phyloP scores from a whole-genome alignment of 2,113 vertebrate genomes.

The Gasterosteus aculeatus region DNA sequence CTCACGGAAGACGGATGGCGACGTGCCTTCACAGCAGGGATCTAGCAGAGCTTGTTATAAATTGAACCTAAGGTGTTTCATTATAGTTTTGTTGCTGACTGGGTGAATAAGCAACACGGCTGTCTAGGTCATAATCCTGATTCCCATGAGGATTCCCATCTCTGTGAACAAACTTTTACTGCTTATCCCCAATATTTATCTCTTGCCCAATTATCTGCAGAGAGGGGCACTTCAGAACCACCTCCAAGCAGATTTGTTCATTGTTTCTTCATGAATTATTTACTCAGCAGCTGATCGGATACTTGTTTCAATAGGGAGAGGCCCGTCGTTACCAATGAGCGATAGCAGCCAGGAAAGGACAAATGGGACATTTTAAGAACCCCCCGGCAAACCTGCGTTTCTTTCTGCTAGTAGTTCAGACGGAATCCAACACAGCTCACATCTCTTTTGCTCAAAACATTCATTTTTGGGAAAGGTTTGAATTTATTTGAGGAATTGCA shows the following conservation, averaged over 20 bases:
- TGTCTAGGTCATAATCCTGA: conserved; percentile 21
- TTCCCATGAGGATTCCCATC: conserved; percentile 11
- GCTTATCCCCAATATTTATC: conserved; percentile 37
- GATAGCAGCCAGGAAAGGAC: conserved; percentile 11
- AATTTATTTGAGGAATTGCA: not conserved
- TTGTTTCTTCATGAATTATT: conserved; percentile 77
- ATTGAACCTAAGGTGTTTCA: conserved; percentile 13
- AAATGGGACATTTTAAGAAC: not conserved
- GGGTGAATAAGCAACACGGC: conserved; percentile 29
- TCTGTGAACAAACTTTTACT: conserved; percentile 52
- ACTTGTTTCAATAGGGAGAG: conserved; percentile 63
- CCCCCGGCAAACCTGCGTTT: not conserved
- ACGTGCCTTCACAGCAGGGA: not conserved
- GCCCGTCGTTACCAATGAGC: conserved; percentile 64
- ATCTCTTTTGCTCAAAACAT: not conserved
- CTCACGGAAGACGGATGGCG: not conserved
- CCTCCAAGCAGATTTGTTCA: conserved; percentile 55
- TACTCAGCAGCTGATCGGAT: conserved; percentile 51
- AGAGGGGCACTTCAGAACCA: conserved; percentile 45
- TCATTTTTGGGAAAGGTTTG: not conserved
- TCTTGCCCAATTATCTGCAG: conserved; percentile 54
- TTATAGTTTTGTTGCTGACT: conserved; percentile 29
- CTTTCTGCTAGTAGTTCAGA: not conserved
- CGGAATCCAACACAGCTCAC: not conserved
- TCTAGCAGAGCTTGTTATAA: conserved; percentile 6